Evolutionary conservation across 2,888 invertebrate species (phyloP).

Genomic region (Tenthredo scrophulariae): DNA sequence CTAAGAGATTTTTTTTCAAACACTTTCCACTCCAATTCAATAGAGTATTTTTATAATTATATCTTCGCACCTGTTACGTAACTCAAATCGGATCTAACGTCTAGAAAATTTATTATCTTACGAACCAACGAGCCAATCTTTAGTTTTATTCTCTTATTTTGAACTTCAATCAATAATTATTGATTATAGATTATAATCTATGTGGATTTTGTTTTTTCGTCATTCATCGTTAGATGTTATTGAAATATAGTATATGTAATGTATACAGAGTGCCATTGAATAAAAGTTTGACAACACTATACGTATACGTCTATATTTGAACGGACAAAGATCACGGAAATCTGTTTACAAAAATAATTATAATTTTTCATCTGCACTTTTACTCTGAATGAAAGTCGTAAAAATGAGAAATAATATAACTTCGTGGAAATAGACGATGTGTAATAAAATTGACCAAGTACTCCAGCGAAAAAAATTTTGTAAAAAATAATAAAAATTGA

Average conservation of each 20-base stretch:
- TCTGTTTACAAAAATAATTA: not conserved
- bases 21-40: not conserved
- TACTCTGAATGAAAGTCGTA: not conserved
- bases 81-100: not conserved
- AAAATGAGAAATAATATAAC: not conserved
- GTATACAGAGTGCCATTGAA: not conserved
- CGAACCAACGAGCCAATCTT: not conserved
- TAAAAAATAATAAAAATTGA: no score
- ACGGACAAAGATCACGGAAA: not conserved
- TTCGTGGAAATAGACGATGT: no score
- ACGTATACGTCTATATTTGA: not conserved
- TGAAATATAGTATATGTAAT: not conserved
- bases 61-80: constrained; percentile 48
- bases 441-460: no score
- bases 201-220: not conserved
- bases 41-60: constrained; percentile 35
- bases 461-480: no score
- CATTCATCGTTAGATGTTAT: constrained; percentile 3
- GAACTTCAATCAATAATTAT: not conserved
- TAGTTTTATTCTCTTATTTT: not conserved
- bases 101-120: not conserved
- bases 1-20: not conserved
- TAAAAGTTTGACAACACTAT: constrained; percentile 1
- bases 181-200: no score
- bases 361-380: not conserved